Evolutionary conservation across 1,140 invertebrate species (phyloP).

Genomic region (Ptiloglossa arizonensis): DNA sequence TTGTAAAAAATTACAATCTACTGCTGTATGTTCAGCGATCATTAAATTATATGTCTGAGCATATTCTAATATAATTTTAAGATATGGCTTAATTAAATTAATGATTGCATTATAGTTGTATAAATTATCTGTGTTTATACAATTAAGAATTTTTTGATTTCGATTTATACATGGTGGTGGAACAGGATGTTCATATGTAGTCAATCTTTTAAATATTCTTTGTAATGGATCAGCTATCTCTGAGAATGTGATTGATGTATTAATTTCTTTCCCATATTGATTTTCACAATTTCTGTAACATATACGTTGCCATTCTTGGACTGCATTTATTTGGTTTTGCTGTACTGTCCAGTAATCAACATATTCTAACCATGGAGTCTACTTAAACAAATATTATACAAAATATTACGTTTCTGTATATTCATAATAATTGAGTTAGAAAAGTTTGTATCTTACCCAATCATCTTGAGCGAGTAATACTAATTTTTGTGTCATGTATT

Average conservation of each 20-base stretch:
- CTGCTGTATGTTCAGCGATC: constrained; percentile 85
- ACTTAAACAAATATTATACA: constrained; percentile 5
- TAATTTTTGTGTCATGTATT: constrained; percentile 85
- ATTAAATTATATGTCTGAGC: constrained; percentile 83
- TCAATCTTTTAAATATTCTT: constrained; percentile 83
- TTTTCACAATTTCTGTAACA: constrained; percentile 58
- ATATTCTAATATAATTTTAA: constrained; percentile 84
- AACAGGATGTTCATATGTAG: constrained; percentile 85
- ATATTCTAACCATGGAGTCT: constrained; percentile 87
- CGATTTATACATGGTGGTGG: constrained; percentile 78
- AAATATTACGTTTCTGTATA: not conserved
- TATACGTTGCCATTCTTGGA: constrained; percentile 79
- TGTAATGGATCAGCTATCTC: constrained; percentile 79
- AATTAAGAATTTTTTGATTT: constrained; percentile 59
- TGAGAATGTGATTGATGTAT: constrained; percentile 56
- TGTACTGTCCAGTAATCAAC: constrained; percentile 84
- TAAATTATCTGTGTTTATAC: constrained; percentile 71
- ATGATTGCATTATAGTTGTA: constrained; percentile 72
- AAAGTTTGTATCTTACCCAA: constrained; percentile 70
- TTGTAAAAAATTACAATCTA: constrained; percentile 87
- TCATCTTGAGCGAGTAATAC: constrained; percentile 82
- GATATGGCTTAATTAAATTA: constrained; percentile 80
- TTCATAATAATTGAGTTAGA: not conserved
- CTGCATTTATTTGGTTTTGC: constrained; percentile 80
- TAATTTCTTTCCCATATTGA: constrained; percentile 44